Evolutionary conservation across 2,888 invertebrate genomes (phyloP).

Genomic region (Leucoma salicis): DNA sequence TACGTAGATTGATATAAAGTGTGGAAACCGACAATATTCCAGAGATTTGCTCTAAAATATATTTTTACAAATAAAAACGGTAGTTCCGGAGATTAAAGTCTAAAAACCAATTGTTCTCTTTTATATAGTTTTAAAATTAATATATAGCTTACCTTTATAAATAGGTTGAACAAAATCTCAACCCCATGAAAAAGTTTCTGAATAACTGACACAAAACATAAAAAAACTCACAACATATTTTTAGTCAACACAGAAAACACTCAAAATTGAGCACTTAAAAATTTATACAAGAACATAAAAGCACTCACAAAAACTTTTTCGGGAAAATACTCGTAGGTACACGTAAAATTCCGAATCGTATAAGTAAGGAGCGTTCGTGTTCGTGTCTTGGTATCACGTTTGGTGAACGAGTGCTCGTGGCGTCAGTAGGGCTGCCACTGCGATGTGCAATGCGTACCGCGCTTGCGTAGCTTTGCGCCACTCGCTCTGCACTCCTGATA

Average conservation of each 20-base stretch:
- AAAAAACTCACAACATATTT: conserved; percentile 35
- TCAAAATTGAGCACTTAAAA: conserved; percentile 37
- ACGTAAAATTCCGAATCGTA: conserved; percentile 21
- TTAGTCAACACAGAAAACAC: conserved; percentile 43
- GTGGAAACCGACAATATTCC: no score
- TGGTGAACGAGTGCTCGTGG: conserved; percentile 53
- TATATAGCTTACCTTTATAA: conserved; percentile 27
- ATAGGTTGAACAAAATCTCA: conserved; percentile 11
- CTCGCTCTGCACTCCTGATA: conserved; percentile 71
- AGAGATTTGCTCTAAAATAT: no score
- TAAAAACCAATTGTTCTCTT: no score
- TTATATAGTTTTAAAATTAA: no score
- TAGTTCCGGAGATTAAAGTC: no score
- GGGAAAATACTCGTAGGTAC: no score
- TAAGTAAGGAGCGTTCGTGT: conserved; percentile 21
- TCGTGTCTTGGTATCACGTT: conserved; percentile 28
- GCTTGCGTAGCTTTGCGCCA: conserved; percentile 75
- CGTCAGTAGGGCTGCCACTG: conserved; percentile 66
- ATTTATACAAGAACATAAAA: conserved; percentile 25
- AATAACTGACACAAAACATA: conserved; percentile 11
- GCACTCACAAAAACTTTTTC: conserved; percentile 34
- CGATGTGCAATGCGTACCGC: conserved; percentile 59
- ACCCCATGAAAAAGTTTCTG: conserved; percentile 9
- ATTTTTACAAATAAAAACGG: no score
- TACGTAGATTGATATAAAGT: no score